Conservation (phyloP, 1,140 invertebrate species). For the Nasonia vitripennis region DNA sequence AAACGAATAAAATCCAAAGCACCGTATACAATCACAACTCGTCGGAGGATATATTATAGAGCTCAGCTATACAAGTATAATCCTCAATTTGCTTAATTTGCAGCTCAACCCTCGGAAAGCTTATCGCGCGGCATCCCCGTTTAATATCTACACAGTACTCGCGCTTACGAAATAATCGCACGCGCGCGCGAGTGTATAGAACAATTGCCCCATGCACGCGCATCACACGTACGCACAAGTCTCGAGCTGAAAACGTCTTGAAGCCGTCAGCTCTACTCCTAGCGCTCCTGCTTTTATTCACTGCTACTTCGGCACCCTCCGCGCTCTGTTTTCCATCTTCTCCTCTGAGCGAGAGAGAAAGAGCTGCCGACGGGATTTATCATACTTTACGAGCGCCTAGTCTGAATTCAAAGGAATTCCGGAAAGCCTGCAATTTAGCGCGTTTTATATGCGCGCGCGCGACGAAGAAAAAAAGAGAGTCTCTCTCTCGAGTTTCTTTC, state of each 20-base stretch:
- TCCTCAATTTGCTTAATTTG: background rate
- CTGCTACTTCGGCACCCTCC: background rate
- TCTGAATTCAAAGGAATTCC: conserved; percentile 22
- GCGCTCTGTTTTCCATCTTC: background rate
- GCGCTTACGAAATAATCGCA: too few species aligned
- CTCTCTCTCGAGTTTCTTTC: background rate
- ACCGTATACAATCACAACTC: too few species aligned
- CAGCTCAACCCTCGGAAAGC: background rate
- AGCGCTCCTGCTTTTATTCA: background rate
- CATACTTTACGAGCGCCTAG: conserved; percentile 1
- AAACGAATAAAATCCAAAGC: too few species aligned
- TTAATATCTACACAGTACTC: too few species aligned
- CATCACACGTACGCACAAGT: too few species aligned
- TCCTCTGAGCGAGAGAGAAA: background rate
- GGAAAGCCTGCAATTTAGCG: conserved; percentile 23
- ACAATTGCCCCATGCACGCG: too few species aligned
- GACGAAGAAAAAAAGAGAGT: background rate
- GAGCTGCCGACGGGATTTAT: background rate
- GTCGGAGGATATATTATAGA: too few species aligned
- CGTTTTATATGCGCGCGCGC: background rate
- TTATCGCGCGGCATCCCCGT: too few species aligned
- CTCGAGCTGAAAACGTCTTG: background rate
- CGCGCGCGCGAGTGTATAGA: too few species aligned
- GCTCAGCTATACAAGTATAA: background rate
- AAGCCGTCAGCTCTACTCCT: background rate